Base-by-base conservation (phyloP, 2,113 vertebrate species). In the Nyctibius bracteatus region DNA sequence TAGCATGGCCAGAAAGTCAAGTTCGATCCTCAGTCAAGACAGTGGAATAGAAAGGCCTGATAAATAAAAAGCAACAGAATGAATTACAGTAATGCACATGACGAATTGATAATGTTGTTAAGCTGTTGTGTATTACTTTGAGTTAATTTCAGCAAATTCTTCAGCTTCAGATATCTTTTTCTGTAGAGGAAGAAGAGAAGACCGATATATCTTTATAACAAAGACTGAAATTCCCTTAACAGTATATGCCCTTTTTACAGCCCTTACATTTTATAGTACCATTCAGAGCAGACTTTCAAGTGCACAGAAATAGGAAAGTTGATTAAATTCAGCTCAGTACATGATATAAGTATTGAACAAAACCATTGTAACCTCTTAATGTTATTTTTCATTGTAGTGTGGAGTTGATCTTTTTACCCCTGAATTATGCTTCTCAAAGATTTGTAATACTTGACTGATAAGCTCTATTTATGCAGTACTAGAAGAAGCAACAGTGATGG, bases 391-490 rank as follows among this genome's bases (percentile, higher is more conserved):
- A 16, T 35, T 86, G 18, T 73, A 44, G 25, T 33, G 23, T 66
- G 43, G 52, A 39, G 14, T 25, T 67, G 33, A 41, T 65, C 24
- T 73, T 63, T 85, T 44, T 85, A 63, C 23, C 31, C 6, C 47
- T 87, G 39, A 67, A 41, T 84, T 89, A 58, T 10, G 4, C 33
- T 85, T 52, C 65, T 88, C 28, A 14, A 46, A 68, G 12, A 44
- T 68, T 46, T 68, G 17, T 82, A 73, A 37, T 75, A 44, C 39
- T 86, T 88, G 52, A 47, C 67, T 85, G 24, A 67, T 90, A 67
- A 96, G 52, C 80, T 86, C 52, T 94, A 54, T 90, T 93, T 85
- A 33, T 75, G 44, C 70, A 75, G 44, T 72, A 80, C 49, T 70
- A 67, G 57, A 72, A 77, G 85, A 88, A 65, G 35, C 55, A 91